These are phyloP conservation scores for Heliconius cydno DNA, from an alignment of 2,888 invertebrate species.

Conservation along the genomic window DNA sequence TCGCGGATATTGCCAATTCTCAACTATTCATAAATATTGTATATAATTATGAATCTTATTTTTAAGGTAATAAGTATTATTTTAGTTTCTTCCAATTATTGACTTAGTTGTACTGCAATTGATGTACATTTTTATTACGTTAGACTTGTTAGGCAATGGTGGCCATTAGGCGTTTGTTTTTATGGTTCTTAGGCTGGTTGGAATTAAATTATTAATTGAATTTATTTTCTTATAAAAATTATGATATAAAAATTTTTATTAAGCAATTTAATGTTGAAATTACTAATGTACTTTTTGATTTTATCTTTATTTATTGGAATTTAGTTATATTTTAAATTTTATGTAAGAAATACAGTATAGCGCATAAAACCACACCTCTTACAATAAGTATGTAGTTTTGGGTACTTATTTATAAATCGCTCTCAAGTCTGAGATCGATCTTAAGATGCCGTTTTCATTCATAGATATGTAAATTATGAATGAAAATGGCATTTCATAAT, in stretches of 20 bases:
- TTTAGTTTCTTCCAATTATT: constrained; percentile 42
- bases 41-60: constrained; percentile 46
- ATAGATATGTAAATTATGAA: too few relatives aligned
- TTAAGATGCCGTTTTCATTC: too few relatives aligned
- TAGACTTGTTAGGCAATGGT: constrained; percentile 46
- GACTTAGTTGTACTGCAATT: constrained; percentile 44
- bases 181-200: constrained; percentile 2
- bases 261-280: too few relatives aligned
- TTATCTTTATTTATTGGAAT: neutral
- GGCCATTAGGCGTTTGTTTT: constrained; percentile 26
- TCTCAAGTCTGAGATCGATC: too few relatives aligned
- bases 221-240: too few relatives aligned
- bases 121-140: constrained; percentile 49
- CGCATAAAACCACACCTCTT: neutral
- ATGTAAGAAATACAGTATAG: neutral
- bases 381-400: too few relatives aligned
- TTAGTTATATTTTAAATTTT: neutral
- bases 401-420: too few relatives aligned
- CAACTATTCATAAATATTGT: constrained; percentile 45
- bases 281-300: too few relatives aligned
- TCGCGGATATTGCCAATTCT: constrained; percentile 50
- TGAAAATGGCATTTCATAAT: too few relatives aligned
- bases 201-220: too few relatives aligned
- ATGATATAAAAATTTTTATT: too few relatives aligned
- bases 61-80: constrained; percentile 39